These are phyloP conservation scores for Lasioglossum zephyrum DNA, from an alignment of 2,888 invertebrate species.

Conservation along the genomic window DNA sequence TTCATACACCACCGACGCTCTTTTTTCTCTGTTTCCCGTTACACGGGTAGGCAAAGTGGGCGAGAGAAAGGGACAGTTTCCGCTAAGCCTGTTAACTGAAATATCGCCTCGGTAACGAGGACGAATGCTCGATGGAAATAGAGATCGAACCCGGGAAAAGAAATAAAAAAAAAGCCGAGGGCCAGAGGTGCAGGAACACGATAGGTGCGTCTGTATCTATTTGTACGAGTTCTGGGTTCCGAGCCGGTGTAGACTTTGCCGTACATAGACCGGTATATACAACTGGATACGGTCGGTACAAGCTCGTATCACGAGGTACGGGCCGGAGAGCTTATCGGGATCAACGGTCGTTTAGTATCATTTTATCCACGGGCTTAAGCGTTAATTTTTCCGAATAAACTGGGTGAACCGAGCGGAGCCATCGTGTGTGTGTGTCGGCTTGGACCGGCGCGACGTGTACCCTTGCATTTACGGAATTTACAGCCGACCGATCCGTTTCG, in stretches of 20 bases:
- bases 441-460: constrained; percentile 13
- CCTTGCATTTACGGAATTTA: constrained; percentile 77
- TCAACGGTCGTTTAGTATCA: constrained; percentile 79
- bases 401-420: constrained; percentile 65
- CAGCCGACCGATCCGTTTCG: constrained; percentile 66
- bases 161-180: constrained; percentile 2
- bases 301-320: constrained; percentile 44
- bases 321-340: constrained; percentile 76
- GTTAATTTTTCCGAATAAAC: constrained; percentile 80
- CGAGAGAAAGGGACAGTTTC: constrained; percentile 38
- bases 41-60: not conserved
- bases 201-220: constrained; percentile 46
- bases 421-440: constrained; percentile 9
- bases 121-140: constrained; percentile 63
- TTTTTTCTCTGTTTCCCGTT: not conserved
- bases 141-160: constrained; percentile 23
- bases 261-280: constrained; percentile 15
- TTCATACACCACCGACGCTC: constrained; percentile 22
- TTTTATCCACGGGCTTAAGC: constrained; percentile 78
- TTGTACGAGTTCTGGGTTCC: constrained; percentile 38
- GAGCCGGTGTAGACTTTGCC: not conserved
- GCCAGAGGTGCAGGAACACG: constrained; percentile 2
- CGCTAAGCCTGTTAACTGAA: constrained; percentile 78
- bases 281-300: constrained; percentile 2
- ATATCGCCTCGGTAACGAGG: constrained; percentile 79